phyloP scores from a whole-genome alignment of 2,888 invertebrate species.

The Dichetophora obliterata region DNA sequence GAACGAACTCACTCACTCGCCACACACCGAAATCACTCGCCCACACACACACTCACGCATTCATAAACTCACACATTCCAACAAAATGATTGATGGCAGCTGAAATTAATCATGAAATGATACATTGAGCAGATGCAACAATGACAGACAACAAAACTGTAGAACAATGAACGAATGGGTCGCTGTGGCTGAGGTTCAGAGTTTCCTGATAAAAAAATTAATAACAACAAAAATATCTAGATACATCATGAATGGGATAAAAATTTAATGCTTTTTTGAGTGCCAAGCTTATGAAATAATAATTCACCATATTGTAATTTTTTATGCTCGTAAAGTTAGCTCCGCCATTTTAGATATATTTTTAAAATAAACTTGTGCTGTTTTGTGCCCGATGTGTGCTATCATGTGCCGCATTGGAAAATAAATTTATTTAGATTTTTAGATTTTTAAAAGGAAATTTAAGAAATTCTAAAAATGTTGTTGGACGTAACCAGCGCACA shows the following conservation, averaged over 20 bases:
- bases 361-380: no score
- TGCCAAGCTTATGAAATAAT: not conserved
- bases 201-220: not conserved
- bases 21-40: no score
- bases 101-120: slow-evolving; percentile 38
- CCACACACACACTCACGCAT: not conserved
- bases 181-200: slow-evolving; percentile 2
- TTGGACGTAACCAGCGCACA: no score
- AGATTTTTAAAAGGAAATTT: no score
- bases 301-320: no score
- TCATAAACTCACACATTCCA: not conserved
- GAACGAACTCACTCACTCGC: not conserved
- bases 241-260: not conserved
- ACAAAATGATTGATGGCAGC: slow-evolving; percentile 29
- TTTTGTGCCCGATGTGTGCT: no score
- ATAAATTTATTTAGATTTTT: no score
- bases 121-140: slow-evolving; percentile 38
- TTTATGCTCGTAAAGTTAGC: no score
- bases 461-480: no score
- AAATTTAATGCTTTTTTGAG: not conserved
- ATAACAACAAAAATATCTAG: not conserved
- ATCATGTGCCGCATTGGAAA: no score
- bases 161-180: not conserved
- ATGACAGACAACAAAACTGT: slow-evolving; percentile 17
- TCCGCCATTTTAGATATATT: no score